A percentile compares a stretch with the other conserved stretches of the same genome.
Conservation (phyloP, 2,113 vertebrate species). For the human (Homo sapiens) region DNA sequence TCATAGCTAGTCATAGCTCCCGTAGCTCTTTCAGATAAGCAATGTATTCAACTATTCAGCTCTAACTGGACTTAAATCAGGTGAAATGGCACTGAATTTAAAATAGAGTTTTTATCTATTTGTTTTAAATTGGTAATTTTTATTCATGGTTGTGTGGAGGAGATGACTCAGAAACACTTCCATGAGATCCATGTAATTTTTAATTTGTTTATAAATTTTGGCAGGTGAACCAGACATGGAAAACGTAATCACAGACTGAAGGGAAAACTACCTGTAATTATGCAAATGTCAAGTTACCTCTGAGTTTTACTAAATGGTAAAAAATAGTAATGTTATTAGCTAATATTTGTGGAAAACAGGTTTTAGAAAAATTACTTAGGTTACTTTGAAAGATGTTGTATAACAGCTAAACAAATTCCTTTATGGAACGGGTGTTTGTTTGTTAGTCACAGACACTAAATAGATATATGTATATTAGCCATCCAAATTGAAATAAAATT, state of each 20-base stretch:
- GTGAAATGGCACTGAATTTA: not conserved
- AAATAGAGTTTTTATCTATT: not conserved
- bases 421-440: not conserved
- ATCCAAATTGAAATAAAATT: not conserved
- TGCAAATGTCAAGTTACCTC: not conserved
- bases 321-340: not conserved
- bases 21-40: not conserved
- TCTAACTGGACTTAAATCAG: not conserved
- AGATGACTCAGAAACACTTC: not conserved
- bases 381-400: not conserved
- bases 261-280: not conserved
- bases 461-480: not conserved
- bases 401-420: not conserved
- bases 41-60: not conserved
- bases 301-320: not conserved
- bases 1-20: not conserved
- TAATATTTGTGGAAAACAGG: not conserved
- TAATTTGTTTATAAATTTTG: not conserved
- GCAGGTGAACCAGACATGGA: not conserved
- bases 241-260: not conserved
- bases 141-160: not conserved
- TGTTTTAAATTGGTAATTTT: slow-evolving; percentile 8
- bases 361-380: not conserved
- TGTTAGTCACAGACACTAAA: not conserved
- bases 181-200: not conserved